Evolutionary conservation across 2,113 vertebrate species (phyloP).

Genomic region (Erinaceus europaeus): DNA sequence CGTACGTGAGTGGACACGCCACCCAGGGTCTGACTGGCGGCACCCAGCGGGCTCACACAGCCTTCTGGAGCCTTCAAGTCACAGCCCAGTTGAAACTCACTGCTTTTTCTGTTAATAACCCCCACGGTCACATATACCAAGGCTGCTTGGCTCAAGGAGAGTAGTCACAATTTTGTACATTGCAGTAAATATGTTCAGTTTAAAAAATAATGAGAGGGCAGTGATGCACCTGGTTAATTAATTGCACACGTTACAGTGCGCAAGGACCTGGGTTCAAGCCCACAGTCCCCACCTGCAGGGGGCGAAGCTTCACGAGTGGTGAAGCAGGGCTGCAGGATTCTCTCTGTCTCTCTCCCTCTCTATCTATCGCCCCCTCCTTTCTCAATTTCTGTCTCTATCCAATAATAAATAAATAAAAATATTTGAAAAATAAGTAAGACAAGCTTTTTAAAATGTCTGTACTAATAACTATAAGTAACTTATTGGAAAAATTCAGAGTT

Average conservation of each 20-base stretch:
- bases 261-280: too few relatives aligned
- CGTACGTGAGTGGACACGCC: too few relatives aligned
- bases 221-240: too few relatives aligned
- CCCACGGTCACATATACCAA: neutral
- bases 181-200: neutral
- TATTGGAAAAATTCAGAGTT: neutral
- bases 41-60: neutral
- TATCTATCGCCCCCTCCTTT: too few relatives aligned
- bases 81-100: neutral
- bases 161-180: neutral
- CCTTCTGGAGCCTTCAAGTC: neutral
- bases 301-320: too few relatives aligned
- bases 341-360: too few relatives aligned
- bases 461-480: neutral
- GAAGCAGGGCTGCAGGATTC: too few relatives aligned
- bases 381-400: too few relatives aligned
- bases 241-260: too few relatives aligned
- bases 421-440: too few relatives aligned
- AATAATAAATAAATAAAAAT: too few relatives aligned
- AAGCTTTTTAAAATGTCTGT: neutral
- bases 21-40: neutral
- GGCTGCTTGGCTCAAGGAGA: neutral
- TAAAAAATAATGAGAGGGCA: conserved; percentile 11
- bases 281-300: too few relatives aligned
- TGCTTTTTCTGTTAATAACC: neutral